Conservation (phyloP, 1,140 invertebrate genomes). For the Cotesia typhae region DNA sequence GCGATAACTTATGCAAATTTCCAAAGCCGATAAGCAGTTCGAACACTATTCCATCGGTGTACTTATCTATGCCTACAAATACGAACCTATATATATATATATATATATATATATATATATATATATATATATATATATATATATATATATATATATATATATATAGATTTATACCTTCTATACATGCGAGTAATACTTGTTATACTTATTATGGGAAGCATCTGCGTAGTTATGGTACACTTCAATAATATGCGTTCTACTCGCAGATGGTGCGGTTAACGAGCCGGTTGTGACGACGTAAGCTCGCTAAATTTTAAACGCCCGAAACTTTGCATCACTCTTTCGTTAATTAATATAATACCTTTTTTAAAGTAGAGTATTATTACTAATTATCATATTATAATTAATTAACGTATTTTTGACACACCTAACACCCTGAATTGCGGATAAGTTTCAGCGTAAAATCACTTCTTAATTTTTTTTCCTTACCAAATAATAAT, state of each 20-base stretch:
- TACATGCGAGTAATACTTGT: neutral
- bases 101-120: too few relatives aligned
- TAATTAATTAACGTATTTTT: too few relatives aligned
- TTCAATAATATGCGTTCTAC: conserved; percentile 6
- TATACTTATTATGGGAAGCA: conserved; percentile 20
- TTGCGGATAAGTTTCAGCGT: too few relatives aligned
- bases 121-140: too few relatives aligned
- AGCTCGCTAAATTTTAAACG: conserved; percentile 21
- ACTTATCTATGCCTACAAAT: neutral
- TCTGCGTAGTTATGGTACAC: conserved; percentile 12
- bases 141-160: too few relatives aligned
- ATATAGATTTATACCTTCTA: neutral
- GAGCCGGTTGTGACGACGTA: neutral
- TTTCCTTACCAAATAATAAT: too few relatives aligned
- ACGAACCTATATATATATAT: too few relatives aligned
- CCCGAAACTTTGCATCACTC: neutral
- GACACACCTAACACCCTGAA: too few relatives aligned
- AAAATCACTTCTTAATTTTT: too few relatives aligned
- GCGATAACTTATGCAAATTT: conserved; percentile 8
- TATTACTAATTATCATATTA: too few relatives aligned
- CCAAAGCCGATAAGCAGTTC: conserved; percentile 18
- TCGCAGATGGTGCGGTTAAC: conserved; percentile 29
- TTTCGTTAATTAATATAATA: too few relatives aligned
- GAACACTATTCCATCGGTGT: conserved; percentile 11
- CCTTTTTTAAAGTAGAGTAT: too few relatives aligned